A percentile compares a stretch with the other conserved stretches of the same genome.
phyloP scores from a whole-genome alignment of 2,888 invertebrate genomes.

The Colostygia pectinataria region DNA sequence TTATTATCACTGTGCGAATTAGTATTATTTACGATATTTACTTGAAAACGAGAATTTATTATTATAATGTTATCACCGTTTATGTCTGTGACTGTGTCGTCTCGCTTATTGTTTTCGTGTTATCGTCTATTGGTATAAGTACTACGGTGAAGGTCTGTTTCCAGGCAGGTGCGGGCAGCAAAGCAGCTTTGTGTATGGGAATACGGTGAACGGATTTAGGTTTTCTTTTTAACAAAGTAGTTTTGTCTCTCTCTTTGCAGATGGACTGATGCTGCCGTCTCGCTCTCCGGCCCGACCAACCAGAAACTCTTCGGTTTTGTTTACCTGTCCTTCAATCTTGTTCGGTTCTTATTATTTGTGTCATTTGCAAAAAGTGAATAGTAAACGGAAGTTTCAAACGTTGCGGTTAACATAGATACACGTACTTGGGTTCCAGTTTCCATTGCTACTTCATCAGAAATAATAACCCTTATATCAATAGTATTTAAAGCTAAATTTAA shows the following conservation, averaged over 20 bases:
- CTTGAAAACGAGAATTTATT: neutral
- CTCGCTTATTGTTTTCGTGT: constrained; percentile 35
- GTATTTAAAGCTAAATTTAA: constrained; percentile 19
- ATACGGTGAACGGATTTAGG: constrained; percentile 61
- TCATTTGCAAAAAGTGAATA: constrained; percentile 21
- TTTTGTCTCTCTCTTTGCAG: constrained; percentile 79
- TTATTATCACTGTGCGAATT: constrained; percentile 19
- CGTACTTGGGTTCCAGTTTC: constrained; percentile 29
- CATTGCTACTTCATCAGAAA: constrained; percentile 16
- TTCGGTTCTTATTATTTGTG: constrained; percentile 29
- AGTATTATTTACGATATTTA: constrained; percentile 1
- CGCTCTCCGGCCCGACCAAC: constrained; percentile 44
- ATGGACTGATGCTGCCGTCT: constrained; percentile 56
- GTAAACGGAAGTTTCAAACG: constrained; percentile 29
- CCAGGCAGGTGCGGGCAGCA: constrained; percentile 48
- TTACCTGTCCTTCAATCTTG: constrained; percentile 41
- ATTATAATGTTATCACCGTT: constrained; percentile 11
- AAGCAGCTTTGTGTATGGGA: constrained; percentile 40
- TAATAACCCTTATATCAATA: constrained; percentile 19
- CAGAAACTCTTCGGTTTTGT: constrained; percentile 38
- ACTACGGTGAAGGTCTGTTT: constrained; percentile 55
- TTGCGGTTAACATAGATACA: constrained; percentile 29
- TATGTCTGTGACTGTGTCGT: constrained; percentile 36
- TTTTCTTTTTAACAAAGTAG: constrained; percentile 59
- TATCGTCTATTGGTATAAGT: constrained; percentile 58